Percentiles rank a stretch among this genome's conserved stretches.
Conservation (phyloP, 2,888 invertebrate genomes). For the Eucriotettix oculatus region DNA sequence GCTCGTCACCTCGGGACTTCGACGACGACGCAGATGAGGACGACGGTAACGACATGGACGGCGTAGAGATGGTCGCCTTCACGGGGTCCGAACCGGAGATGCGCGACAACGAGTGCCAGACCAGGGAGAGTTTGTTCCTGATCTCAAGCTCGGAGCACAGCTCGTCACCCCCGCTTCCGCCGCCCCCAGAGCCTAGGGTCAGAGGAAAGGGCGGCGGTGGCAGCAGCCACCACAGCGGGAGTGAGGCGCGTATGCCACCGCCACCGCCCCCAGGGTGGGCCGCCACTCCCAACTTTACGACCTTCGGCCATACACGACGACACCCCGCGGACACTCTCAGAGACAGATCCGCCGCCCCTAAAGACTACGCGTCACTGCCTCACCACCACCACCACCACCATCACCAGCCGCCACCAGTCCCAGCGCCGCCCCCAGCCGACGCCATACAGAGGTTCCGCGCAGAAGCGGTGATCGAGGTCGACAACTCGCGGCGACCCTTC, state of each 20-base stretch:
- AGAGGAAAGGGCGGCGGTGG: not conserved
- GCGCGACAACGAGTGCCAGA: slow-evolving; percentile 66
- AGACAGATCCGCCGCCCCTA: slow-evolving; percentile 14
- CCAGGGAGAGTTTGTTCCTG: slow-evolving; percentile 56
- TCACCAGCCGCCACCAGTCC: slow-evolving; percentile 27
- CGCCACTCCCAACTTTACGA: slow-evolving; percentile 25
- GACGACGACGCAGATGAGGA: slow-evolving; percentile 10
- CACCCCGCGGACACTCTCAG: slow-evolving; percentile 5
- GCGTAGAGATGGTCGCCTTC: not conserved
- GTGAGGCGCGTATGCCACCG: slow-evolving; percentile 20
- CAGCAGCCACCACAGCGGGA: slow-evolving; percentile 4
- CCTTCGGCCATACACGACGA: slow-evolving; percentile 30
- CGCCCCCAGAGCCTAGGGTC: slow-evolving; percentile 12
- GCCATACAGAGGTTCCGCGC: slow-evolving; percentile 28
- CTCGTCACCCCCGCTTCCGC: slow-evolving; percentile 24
- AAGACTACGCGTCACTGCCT: slow-evolving; percentile 3
- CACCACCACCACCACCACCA: slow-evolving; percentile 21
- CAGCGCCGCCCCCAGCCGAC: slow-evolving; percentile 2
- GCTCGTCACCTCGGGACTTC: not conserved
- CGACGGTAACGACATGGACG: slow-evolving; percentile 7
- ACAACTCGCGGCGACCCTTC: slow-evolving; percentile 41
- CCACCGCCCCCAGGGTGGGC: slow-evolving; percentile 22
- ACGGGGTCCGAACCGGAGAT: slow-evolving; percentile 31
- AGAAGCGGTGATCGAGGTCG: slow-evolving; percentile 43
- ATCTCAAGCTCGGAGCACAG: slow-evolving; percentile 25